Base-by-base conservation (phyloP, 2,797 vertebrate species). In the Tolypeutes matacus region DNA sequence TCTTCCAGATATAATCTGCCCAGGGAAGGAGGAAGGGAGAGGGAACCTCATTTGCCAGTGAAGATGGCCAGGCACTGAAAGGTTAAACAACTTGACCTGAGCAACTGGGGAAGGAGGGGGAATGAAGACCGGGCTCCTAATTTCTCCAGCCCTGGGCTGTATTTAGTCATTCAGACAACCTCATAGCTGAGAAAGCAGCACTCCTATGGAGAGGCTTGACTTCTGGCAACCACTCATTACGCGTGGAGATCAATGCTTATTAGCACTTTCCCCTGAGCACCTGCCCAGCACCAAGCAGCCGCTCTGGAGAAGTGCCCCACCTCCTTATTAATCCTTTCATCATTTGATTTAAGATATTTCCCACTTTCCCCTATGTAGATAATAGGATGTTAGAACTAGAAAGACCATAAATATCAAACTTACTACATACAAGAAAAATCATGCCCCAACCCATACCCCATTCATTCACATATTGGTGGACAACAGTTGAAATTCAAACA, bases 71-170 rank as follows among this genome's bases (percentile, higher is more conserved):
- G 81, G 20, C 42, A 75, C 42, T 56, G 60, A 81, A 92, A 89
- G 90, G 86, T 93, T 93, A 95, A 96, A 86, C 67, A 65, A 86
- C 78, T 92, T 96, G 90, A 18, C 85, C 76, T 36, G 64, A 65
- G 86, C 93, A 86, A 83, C 69, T 0, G 31, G 27, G 42, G 51
- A 80, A 87, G 73, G 60, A 87, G 36, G 10, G 27, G 17, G 14
- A 17, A 53, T 2, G 49, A 67, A 34, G 29, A 15, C 10, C 73
- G 42, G 76, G 23, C 21, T 86, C 13, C 56, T 65, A 56, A 62
- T 95, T 64, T 64, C 72, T 56, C 29, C 67, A 69, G 89, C 42
- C 49, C 67, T 34, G 39, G 34, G 17, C 85, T 93, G 73, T 69
- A 29, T 92, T 82, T 75, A 93, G 64, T 31, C 53, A 83, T 81